Percentiles rank a stretch among this genome's conserved stretches.
Evolutionary conservation across 2,797 vertebrate species (phyloP).

Genomic region (Serranus cabrilla): DNA sequence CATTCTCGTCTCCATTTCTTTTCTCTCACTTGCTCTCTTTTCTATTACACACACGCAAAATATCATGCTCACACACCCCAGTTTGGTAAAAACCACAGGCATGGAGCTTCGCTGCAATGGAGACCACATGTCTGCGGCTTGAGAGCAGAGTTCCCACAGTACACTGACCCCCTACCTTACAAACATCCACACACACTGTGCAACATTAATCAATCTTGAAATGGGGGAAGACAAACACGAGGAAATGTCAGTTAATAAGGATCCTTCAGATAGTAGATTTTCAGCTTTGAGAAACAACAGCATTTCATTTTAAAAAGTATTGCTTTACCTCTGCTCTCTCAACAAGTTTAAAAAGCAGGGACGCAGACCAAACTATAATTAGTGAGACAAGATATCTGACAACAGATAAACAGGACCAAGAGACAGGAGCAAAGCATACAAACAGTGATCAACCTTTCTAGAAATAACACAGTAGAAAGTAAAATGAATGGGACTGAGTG

Average conservation of each 20-base stretch:
- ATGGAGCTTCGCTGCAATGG: slow-evolving; percentile 72
- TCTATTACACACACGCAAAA: slow-evolving; percentile 15
- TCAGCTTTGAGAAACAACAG: slow-evolving; percentile 12
- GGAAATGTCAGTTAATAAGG: slow-evolving; percentile 23
- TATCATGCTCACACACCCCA: slow-evolving; percentile 50
- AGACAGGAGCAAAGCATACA: background rate
- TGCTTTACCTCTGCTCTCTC: background rate
- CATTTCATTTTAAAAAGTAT: background rate
- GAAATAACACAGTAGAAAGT: slow-evolving; percentile 11
- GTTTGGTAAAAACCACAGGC: slow-evolving; percentile 73
- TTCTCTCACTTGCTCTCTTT: slow-evolving; percentile 19
- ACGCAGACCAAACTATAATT: background rate
- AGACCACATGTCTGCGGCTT: slow-evolving; percentile 81
- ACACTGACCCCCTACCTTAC: slow-evolving; percentile 59
- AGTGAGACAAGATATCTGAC: background rate
- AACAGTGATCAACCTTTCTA: slow-evolving; percentile 4
- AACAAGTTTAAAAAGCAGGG: background rate
- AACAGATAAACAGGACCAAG: background rate
- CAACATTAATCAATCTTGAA: slow-evolving; percentile 49
- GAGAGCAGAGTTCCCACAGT: slow-evolving; percentile 71
- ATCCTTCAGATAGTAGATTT: slow-evolving; percentile 9
- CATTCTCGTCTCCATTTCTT: slow-evolving; percentile 44
- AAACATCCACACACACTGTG: slow-evolving; percentile 23
- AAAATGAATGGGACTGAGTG: slow-evolving; percentile 20
- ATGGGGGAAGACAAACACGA: slow-evolving; percentile 11